Percentiles rank a stretch among this genome's conserved stretches.
Evolutionary conservation across 2,888 invertebrate species (phyloP).

Genomic region (Hypselothyrea guttata): DNA sequence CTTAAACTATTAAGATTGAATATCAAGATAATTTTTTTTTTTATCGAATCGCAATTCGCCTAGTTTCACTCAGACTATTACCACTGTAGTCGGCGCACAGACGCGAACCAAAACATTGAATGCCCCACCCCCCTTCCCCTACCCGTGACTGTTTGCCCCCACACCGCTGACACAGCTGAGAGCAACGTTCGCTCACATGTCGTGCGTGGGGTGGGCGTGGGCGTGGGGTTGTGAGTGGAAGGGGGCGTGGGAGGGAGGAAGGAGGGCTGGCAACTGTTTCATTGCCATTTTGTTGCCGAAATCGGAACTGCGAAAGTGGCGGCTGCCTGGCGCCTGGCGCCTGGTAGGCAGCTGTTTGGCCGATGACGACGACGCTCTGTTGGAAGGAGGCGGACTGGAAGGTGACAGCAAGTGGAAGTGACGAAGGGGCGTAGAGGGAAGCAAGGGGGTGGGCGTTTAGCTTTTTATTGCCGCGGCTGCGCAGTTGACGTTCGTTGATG

Average conservation of each 20-base stretch:
- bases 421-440: background rate
- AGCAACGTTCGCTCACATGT: conserved; percentile 29
- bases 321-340: conserved; percentile 72
- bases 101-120: conserved; percentile 36
- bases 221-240: background rate
- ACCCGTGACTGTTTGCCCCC: background rate
- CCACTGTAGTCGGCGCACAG: conserved; percentile 51
- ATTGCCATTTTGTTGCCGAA: conserved; percentile 65
- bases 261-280: conserved; percentile 46
- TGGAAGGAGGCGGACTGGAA: conserved; percentile 47
- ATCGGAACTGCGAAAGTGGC: conserved; percentile 34
- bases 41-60: no score
- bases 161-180: conserved; percentile 57
- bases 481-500: conserved; percentile 32
- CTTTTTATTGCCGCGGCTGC: conserved; percentile 58
- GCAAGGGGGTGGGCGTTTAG: conserved; percentile 69
- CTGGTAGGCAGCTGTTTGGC: conserved; percentile 71
- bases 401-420: background rate
- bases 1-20: no score
- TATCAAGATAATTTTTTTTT: no score
- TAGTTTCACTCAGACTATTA: background rate
- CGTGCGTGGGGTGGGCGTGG: background rate
- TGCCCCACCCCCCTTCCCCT: background rate
- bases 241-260: background rate
- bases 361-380: conserved; percentile 56